Conservation (phyloP, 2,888 invertebrate genomes). For the Rotaria sp. region DNA sequence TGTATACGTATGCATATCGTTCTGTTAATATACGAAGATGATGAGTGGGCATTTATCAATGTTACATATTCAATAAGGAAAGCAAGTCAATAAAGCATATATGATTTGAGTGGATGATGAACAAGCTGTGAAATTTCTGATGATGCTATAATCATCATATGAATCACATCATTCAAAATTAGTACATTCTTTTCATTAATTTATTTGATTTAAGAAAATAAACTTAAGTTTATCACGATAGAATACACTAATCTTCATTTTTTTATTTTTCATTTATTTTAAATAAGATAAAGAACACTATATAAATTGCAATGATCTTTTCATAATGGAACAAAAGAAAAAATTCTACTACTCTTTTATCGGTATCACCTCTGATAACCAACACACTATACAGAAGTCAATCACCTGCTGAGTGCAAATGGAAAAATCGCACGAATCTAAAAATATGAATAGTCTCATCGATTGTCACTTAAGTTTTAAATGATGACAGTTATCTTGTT, state of each 20-base stretch:
- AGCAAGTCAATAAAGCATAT: neutral
- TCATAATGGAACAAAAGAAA: no score
- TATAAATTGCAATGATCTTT: no score
- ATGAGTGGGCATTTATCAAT: constrained; percentile 11
- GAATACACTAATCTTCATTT: no score
- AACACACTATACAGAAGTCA: neutral
- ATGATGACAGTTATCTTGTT: neutral
- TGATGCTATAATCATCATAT: neutral
- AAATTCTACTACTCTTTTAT: neutral
- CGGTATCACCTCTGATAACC: neutral
- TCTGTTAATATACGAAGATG: neutral
- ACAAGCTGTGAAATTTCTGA: constrained; percentile 17
- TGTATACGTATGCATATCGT: neutral
- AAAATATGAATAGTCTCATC: neutral
- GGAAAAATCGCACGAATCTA: neutral
- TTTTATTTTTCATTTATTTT: no score
- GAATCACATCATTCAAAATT: neutral
- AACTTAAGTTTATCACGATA: no score
- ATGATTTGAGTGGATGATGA: neutral
- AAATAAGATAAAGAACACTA: no score
- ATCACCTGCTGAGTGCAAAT: neutral
- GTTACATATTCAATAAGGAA: constrained; percentile 1
- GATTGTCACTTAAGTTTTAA: neutral
- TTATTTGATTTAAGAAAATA: no score
- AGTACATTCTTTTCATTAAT: no score